A percentile compares a stretch with the other conserved stretches of the same genome.
Conservation (phyloP, 2,888 invertebrate species). For the Melieria omissa region DNA sequence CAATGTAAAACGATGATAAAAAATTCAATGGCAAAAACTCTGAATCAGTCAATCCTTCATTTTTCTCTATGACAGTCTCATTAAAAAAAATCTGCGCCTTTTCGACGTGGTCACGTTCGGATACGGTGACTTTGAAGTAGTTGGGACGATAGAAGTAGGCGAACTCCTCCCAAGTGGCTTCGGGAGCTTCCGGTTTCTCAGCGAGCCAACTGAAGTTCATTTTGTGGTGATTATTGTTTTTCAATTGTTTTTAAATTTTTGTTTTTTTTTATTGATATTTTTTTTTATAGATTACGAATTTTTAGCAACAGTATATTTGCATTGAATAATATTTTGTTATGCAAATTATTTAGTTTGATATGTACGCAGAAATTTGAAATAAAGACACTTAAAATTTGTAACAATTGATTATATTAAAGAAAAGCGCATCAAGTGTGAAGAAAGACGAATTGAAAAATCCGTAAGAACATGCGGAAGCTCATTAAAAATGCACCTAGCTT, state of each 20-base stretch:
- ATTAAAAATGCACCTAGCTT: neutral
- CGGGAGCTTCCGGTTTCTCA: constrained; percentile 63
- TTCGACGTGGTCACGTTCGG: constrained; percentile 67
- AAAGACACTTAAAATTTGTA: constrained; percentile 66
- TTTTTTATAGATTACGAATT: constrained; percentile 17
- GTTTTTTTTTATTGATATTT: constrained; percentile 37
- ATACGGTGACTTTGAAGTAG: constrained; percentile 66
- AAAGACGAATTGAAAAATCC: constrained; percentile 12
- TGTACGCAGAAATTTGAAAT: constrained; percentile 55
- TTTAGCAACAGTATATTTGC: constrained; percentile 29
- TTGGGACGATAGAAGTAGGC: constrained; percentile 65
- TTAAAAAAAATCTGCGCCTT: constrained; percentile 61
- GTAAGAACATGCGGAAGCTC: constrained; percentile 47
- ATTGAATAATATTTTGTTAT: constrained; percentile 24
- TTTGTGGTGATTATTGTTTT: constrained; percentile 36
- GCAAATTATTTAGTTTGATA: constrained; percentile 37
- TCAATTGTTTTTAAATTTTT: constrained; percentile 38
- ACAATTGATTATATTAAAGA: constrained; percentile 30
- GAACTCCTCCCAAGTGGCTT: constrained; percentile 69
- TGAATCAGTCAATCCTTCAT: constrained; percentile 62
- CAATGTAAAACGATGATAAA: constrained; percentile 65
- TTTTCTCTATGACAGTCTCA: constrained; percentile 62
- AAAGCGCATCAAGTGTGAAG: neutral
- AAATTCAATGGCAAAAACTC: constrained; percentile 67
- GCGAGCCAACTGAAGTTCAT: constrained; percentile 66